phyloP scores from a whole-genome alignment of 1,140 invertebrate genomes.

The Calephelis virginiensis region DNA sequence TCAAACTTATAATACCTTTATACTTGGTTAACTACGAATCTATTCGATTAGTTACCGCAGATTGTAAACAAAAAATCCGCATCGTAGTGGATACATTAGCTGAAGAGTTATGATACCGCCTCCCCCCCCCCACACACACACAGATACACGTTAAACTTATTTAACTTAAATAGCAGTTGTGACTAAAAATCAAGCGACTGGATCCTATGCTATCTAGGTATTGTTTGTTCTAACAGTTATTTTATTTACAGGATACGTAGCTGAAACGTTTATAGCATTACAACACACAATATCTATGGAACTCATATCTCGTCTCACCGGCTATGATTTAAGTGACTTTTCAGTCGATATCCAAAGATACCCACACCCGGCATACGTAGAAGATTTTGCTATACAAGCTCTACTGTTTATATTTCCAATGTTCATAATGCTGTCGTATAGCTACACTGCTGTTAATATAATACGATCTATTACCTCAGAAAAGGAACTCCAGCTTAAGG shows the following conservation, averaged over 20 bases:
- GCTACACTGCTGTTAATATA: conserved; percentile 88
- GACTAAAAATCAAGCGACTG: not conserved
- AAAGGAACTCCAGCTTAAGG: conserved; percentile 83
- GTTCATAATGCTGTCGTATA: conserved; percentile 88
- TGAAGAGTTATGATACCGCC: too few relatives aligned
- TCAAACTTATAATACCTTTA: too few relatives aligned
- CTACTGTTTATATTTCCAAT: conserved; percentile 84
- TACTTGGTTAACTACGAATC: too few relatives aligned
- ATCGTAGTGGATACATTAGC: too few relatives aligned
- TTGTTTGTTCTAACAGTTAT: not conserved
- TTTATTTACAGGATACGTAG: conserved; percentile 80
- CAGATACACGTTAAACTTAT: too few relatives aligned
- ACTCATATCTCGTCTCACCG: conserved; percentile 76
- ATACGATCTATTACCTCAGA: conserved; percentile 82
- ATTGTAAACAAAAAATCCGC: too few relatives aligned
- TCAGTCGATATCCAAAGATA: conserved; percentile 81
- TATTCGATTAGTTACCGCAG: too few relatives aligned
- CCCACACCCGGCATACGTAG: conserved; percentile 86
- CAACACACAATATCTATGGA: conserved; percentile 82
- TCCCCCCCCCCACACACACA: too few relatives aligned
- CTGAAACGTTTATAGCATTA: conserved; percentile 84
- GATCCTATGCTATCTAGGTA: not conserved
- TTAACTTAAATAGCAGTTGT: too few relatives aligned
- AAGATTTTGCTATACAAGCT: conserved; percentile 83
- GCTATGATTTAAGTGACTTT: conserved; percentile 45